phyloP scores from a whole-genome alignment of 2,888 invertebrate species.

The Heliothis peltigera region DNA sequence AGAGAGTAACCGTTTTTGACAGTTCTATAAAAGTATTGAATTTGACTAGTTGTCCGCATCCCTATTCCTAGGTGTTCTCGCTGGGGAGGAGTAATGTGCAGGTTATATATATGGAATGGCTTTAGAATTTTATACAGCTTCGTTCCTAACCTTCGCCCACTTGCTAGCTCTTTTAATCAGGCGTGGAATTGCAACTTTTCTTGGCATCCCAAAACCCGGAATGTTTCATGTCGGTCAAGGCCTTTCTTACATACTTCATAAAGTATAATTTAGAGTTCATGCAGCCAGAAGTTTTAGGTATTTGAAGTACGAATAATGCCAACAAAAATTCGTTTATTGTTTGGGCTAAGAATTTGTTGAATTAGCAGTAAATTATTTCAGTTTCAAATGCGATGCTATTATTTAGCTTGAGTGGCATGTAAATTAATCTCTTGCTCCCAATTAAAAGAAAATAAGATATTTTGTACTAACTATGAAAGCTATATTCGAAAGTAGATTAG shows the following conservation, averaged over 20 bases:
- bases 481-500: neutral
- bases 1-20: too few relatives aligned
- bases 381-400: neutral
- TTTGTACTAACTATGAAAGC: neutral
- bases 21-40: too few relatives aligned
- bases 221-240: slow-evolving; percentile 40
- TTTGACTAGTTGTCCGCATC: too few relatives aligned
- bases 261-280: slow-evolving; percentile 7
- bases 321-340: neutral
- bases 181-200: slow-evolving; percentile 4
- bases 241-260: neutral
- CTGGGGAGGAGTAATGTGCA: too few relatives aligned
- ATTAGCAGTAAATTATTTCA: neutral
- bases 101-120: too few relatives aligned
- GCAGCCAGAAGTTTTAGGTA: slow-evolving; percentile 21
- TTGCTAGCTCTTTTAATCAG: slow-evolving; percentile 15
- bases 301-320: neutral
- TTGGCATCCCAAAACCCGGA: slow-evolving; percentile 22
- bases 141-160: neutral
- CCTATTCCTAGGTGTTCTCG: too few relatives aligned
- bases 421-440: neutral
- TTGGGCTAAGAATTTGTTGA: neutral
- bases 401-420: neutral
- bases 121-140: neutral
- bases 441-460: neutral